phyloP scores from a whole-genome alignment of 2,888 invertebrate genomes.

The Acrobasis suavella region DNA sequence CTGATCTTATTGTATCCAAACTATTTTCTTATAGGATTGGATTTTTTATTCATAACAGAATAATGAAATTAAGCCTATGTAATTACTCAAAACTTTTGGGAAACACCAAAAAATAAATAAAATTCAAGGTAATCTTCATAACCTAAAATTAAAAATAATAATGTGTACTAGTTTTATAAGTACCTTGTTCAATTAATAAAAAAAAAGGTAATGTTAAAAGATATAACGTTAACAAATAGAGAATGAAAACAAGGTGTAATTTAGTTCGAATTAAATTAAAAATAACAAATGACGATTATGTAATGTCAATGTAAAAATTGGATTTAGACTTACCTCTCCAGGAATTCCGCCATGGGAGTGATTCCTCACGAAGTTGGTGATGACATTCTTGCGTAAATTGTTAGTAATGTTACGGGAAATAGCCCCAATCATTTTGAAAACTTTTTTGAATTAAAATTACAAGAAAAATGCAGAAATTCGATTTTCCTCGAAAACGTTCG shows the following conservation, averaged over 20 bases:
- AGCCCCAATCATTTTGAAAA: slow-evolving; percentile 64
- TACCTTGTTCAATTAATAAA: too few relatives aligned
- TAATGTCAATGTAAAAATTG: slow-evolving; percentile 55
- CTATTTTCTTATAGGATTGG: too few relatives aligned
- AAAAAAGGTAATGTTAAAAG: not conserved
- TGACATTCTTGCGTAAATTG: slow-evolving; percentile 69
- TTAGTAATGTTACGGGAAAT: slow-evolving; percentile 62
- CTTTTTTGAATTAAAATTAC: slow-evolving; percentile 33
- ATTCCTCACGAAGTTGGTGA: slow-evolving; percentile 68
- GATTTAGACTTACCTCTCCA: slow-evolving; percentile 63
- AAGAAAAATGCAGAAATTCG: slow-evolving; percentile 40
- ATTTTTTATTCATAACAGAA: too few relatives aligned
- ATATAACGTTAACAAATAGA: not conserved
- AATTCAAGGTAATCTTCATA: too few relatives aligned
- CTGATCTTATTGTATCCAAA: too few relatives aligned
- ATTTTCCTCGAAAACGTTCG: too few relatives aligned
- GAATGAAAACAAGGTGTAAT: not conserved
- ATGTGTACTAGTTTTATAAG: too few relatives aligned
- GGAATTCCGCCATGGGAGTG: slow-evolving; percentile 72
- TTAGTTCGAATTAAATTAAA: slow-evolving; percentile 29
- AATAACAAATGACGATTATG: slow-evolving; percentile 51
- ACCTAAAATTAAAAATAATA: too few relatives aligned
- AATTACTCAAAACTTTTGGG: too few relatives aligned
- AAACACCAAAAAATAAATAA: too few relatives aligned
- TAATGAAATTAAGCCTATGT: too few relatives aligned